phyloP scores from a whole-genome alignment of 1,140 invertebrate species.

The Drepana arcuata region DNA sequence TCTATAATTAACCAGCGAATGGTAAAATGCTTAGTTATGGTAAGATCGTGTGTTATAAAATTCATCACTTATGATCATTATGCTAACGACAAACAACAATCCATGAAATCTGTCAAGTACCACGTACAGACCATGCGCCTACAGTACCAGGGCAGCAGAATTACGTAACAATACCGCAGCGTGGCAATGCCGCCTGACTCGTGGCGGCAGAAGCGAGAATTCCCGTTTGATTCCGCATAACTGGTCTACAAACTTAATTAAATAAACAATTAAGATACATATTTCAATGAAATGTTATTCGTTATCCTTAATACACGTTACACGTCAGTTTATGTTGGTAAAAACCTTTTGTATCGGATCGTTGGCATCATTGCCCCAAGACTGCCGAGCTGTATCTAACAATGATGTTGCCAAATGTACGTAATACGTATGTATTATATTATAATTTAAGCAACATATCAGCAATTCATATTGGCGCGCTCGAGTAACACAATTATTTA shows the following conservation, averaged over 20 bases:
- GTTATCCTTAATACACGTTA: too few species aligned
- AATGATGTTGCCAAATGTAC: not conserved
- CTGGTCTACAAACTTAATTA: slow-evolving; percentile 22
- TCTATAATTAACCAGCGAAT: not conserved
- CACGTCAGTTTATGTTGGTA: too few species aligned
- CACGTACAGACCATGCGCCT: not conserved
- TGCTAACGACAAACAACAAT: not conserved
- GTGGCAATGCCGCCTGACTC: slow-evolving; percentile 19
- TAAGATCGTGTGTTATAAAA: not conserved
- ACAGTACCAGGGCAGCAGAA: slow-evolving; percentile 26
- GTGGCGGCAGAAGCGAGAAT: slow-evolving; percentile 6
- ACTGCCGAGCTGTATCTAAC: too few species aligned
- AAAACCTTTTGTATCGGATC: too few species aligned
- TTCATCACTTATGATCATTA: not conserved
- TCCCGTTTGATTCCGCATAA: slow-evolving; percentile 12
- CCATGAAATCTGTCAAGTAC: not conserved
- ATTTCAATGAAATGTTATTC: too few species aligned
- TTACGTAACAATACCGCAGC: slow-evolving; percentile 57
- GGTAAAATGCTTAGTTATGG: not conserved
- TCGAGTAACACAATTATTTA: too few species aligned
- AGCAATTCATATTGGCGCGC: not conserved
- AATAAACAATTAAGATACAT: too few species aligned
- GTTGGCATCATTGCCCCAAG: too few species aligned
- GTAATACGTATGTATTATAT: not conserved
- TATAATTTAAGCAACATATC: not conserved